A percentile compares a stretch with the other conserved stretches of the same genome.
phyloP scores from a whole-genome alignment of 2,113 vertebrate genomes.

The Origma solitaria region DNA sequence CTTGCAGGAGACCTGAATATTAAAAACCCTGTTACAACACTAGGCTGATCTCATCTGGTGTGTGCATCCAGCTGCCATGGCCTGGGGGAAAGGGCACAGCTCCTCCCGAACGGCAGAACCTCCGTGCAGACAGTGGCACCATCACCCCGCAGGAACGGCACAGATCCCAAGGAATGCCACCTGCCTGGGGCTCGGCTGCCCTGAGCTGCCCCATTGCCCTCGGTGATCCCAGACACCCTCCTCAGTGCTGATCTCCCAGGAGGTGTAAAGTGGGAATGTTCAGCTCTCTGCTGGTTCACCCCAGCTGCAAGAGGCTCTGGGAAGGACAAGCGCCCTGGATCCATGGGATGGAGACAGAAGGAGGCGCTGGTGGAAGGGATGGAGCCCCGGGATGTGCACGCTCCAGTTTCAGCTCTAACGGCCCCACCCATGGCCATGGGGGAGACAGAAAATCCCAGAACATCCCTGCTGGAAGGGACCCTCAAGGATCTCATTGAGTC shows the following conservation, averaged over 20 bases:
- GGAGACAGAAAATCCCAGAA: background rate
- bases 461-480: background rate
- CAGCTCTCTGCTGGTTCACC: background rate
- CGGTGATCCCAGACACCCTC: background rate
- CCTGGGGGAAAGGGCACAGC: background rate
- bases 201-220: background rate
- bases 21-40: background rate
- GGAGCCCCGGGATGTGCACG: fast-evolving
- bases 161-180: background rate
- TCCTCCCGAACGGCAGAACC: background rate
- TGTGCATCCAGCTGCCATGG: background rate
- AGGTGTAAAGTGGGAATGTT: background rate
- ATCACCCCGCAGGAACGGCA: background rate
- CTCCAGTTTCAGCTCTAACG: background rate
- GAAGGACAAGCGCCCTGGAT: background rate
- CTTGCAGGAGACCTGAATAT: background rate
- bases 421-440: background rate
- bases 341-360: background rate
- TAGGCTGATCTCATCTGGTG: background rate
- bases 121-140: background rate
- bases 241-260: background rate
- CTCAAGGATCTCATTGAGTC: background rate
- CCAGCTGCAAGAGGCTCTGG: background rate
- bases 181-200: background rate
- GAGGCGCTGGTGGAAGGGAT: background rate